These are phyloP conservation scores for Callimico goeldii DNA, from an alignment of 2,797 vertebrate genomes.

Conservation along the genomic window DNA sequence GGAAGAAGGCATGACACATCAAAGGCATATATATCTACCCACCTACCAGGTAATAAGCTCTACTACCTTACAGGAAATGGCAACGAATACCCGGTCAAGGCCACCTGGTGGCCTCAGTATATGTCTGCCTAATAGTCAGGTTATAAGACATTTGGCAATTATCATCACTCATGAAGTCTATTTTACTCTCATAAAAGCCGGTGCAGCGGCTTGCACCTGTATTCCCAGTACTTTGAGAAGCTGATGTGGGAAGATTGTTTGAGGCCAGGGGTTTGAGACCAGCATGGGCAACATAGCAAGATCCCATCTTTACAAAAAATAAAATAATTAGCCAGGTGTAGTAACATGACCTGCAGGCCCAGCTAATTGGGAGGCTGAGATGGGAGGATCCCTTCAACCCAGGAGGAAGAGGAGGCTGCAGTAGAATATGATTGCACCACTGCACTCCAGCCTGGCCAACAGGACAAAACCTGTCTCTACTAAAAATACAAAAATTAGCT, in stretches of 20 bases:
- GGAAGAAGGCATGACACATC: slow-evolving; percentile 10
- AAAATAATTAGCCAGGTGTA: not conserved
- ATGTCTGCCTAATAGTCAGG: not conserved
- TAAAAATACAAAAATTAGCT: not conserved
- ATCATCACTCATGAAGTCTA: not conserved
- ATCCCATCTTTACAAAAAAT: not conserved
- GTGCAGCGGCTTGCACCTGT: not conserved
- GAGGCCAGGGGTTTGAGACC: not conserved
- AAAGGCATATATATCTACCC: not conserved
- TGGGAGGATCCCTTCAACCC: not conserved
- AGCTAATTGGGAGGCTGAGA: not conserved
- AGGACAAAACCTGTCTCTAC: fast-evolving
- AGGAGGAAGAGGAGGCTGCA: not conserved
- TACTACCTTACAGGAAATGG: not conserved
- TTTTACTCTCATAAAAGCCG: not conserved
- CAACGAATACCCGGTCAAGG: not conserved
- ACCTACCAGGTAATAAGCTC: not conserved
- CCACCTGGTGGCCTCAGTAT: not conserved
- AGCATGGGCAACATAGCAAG: not conserved
- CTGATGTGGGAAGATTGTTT: not conserved
- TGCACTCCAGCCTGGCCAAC: not conserved
- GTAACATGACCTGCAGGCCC: not conserved
- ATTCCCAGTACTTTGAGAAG: not conserved
- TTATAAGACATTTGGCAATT: not conserved
- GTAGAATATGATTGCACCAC: not conserved